Evolutionary conservation across 2,888 invertebrate species (phyloP).

Genomic region (Campoplex nolae): DNA sequence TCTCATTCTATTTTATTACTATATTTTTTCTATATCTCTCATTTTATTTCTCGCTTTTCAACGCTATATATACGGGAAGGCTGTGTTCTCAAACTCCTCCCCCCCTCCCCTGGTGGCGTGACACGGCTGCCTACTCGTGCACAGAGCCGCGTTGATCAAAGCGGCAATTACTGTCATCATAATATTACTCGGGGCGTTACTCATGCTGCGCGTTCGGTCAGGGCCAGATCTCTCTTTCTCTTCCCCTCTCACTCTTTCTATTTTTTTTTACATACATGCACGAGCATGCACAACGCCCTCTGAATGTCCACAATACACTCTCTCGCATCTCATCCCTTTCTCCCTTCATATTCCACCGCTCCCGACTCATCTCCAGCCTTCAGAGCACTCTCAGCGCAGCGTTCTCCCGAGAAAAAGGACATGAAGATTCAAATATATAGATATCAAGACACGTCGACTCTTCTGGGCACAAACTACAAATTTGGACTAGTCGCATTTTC

Average conservation of each 20-base stretch:
- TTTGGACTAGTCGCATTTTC: neutral
- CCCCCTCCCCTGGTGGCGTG: constrained; percentile 70
- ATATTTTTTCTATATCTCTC: constrained; percentile 14
- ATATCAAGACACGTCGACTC: constrained; percentile 6
- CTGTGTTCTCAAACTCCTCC: constrained; percentile 69
- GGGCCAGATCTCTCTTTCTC: constrained; percentile 52
- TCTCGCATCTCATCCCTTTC: constrained; percentile 11
- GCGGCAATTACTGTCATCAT: constrained; percentile 83
- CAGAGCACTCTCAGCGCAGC: constrained; percentile 21
- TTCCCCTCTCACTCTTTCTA: constrained; percentile 35
- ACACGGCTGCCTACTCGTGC: constrained; percentile 77
- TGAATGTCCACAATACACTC: constrained; percentile 28
- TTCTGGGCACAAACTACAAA: neutral
- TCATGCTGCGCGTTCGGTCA: constrained; percentile 74
- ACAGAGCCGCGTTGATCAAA: constrained; percentile 82
- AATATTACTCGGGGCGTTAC: constrained; percentile 82
- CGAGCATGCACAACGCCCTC: neutral
- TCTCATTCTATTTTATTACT: neutral
- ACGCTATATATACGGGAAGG: constrained; percentile 52
- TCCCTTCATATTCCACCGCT: constrained; percentile 29
- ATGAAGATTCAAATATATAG: constrained; percentile 20
- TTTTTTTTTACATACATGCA: neutral
- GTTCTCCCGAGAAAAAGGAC: constrained; percentile 3
- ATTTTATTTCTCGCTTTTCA: neutral
- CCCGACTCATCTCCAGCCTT: constrained; percentile 17